Conservation (phyloP, 2,797 vertebrate species). For the Alectoris magna region DNA sequence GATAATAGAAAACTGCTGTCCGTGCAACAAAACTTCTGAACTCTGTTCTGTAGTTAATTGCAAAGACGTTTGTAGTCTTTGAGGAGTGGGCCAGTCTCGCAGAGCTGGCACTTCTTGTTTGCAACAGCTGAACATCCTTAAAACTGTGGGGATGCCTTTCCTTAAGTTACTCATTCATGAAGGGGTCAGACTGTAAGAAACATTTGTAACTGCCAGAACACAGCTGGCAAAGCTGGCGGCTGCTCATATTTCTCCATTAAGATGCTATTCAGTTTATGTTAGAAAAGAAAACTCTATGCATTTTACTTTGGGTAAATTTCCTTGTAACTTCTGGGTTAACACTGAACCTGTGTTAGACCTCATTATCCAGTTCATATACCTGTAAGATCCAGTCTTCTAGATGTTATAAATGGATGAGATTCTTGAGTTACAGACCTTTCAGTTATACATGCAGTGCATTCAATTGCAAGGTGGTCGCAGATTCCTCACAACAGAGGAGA, state of each 20-base stretch:
- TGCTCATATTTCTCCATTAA: neutral
- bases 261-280: neutral
- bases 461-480: neutral
- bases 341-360: neutral
- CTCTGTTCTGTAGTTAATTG: neutral
- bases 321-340: neutral
- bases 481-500: neutral
- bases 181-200: neutral
- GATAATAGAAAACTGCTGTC: neutral
- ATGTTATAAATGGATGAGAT: neutral
- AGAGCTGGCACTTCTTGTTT: neutral
- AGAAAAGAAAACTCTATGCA: neutral
- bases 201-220: fast-evolving
- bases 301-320: neutral
- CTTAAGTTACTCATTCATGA: fast-evolving
- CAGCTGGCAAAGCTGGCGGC: neutral
- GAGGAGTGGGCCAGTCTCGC: neutral
- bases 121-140: neutral
- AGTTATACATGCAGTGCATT: too few species aligned
- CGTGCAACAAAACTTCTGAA: neutral
- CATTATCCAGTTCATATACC: neutral
- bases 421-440: neutral
- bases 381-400: neutral
- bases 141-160: neutral
- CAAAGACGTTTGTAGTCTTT: neutral